These are phyloP conservation scores for Solea senegalensis DNA, from an alignment of 2,113 vertebrate species.

Conservation along the genomic window DNA sequence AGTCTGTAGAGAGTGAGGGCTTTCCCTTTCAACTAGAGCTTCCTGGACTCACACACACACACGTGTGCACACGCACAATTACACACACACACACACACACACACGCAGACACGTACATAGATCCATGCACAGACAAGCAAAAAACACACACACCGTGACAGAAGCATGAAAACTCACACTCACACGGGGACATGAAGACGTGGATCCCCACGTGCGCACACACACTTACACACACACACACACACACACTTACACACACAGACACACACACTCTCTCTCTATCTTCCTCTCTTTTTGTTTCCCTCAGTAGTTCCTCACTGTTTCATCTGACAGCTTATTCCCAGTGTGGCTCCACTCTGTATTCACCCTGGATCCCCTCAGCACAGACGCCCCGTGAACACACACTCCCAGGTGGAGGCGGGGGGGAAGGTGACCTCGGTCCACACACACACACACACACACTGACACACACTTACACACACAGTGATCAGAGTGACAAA, in stretches of 20 bases:
- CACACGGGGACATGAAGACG: conserved; percentile 33
- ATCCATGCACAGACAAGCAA: conserved; percentile 28
- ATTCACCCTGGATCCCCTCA: conserved; percentile 81
- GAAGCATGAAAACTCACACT: conserved; percentile 19
- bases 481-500: conserved; percentile 24
- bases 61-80: conserved; percentile 21
- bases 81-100: conserved; percentile 14
- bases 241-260: too few relatives aligned
- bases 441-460: conserved; percentile 49
- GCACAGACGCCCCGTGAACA: conserved; percentile 79
- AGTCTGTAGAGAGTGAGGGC: conserved; percentile 65
- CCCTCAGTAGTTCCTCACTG: conserved; percentile 78
- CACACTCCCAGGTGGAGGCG: conserved; percentile 72
- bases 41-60: conserved; percentile 53
- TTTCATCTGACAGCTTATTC: conserved; percentile 83
- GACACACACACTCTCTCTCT: conserved; percentile 15
- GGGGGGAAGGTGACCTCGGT: conserved; percentile 77
- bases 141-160: conserved; percentile 29
- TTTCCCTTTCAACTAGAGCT: conserved; percentile 77
- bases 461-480: conserved; percentile 28
- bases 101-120: conserved; percentile 3
- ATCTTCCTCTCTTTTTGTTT: conserved; percentile 52
- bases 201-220: conserved; percentile 9
- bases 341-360: conserved; percentile 79
- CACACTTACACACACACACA: conserved; percentile 1